Evolutionary conservation across 2,888 invertebrate genomes (phyloP), one percentile per base, ranked within the genome.

Genomic region (Calameuta filiformis): DNA sequence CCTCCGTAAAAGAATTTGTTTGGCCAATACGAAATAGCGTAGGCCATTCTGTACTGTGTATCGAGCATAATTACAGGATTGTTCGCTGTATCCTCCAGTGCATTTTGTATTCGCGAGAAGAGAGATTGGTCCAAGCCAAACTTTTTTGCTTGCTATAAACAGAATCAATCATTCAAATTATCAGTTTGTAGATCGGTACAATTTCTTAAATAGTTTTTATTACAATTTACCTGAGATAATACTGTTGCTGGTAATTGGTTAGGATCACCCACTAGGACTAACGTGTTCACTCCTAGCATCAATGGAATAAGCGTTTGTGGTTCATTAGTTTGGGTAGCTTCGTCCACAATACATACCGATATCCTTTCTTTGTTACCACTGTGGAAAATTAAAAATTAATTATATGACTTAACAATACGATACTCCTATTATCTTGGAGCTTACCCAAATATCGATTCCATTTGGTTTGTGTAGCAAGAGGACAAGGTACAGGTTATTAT

Each of bases 321-420:
- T 91, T 98, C 98, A 68, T 94, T 95, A 82, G 96, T 96, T 89
- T 97, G 97, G 0, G 97, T 96, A 33, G 98, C 97, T 92, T 98
- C 97, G 91, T 97, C 97, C 76, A 97, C 94, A 77, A 97, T 95
- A 85, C 97, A 97, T 4, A 87, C 85, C 1, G 89, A 85, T 82
- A 88, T 89, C 30, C 81, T 85, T 34, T 85, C 80, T 12, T 79
- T 82, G 76, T 76, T 79, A 12, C 81, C 81, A 11, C 85, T 86
- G 73, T 68, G 34, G 37, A 76, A 74, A 79, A 80, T 76, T 79
- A 37, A 30, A 15, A 31, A 76, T 73, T 69, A 12, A 35, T 73
- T 15, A 30, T 73, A 12, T 23, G 11, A 12, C 33, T 4, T 35
- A 73, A 35, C 34, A 35, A 3, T 12, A 73, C n/a, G 71, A 71